Percentiles rank a stretch among this genome's conserved stretches.
Conservation (phyloP, 2,113 vertebrate genomes). For the Paratilapia polleni region DNA sequence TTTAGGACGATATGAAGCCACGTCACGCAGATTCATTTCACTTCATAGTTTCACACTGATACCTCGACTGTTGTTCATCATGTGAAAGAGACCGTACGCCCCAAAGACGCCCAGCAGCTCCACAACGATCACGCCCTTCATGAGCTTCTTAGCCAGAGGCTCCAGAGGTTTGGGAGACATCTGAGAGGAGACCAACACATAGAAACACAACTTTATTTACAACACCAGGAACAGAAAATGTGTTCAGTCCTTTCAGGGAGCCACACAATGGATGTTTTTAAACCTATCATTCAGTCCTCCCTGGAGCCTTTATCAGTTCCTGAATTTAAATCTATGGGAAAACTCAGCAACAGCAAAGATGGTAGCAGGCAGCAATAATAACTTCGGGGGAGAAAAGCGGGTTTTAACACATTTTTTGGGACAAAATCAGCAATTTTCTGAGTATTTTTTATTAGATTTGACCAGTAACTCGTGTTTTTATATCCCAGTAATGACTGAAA, state of each 20-base stretch:
- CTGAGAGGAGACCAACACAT: constrained; percentile 12
- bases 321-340: too few species aligned
- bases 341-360: too few species aligned
- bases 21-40: neutral
- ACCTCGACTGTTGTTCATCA: constrained; percentile 81
- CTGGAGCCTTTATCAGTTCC: too few species aligned
- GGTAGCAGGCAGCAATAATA: too few species aligned
- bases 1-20: neutral
- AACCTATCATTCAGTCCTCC: too few species aligned
- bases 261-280: too few species aligned
- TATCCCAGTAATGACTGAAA: too few species aligned
- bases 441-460: too few species aligned
- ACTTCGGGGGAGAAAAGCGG: too few species aligned
- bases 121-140: constrained; percentile 74
- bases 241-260: neutral
- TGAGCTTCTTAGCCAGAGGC: constrained; percentile 57
- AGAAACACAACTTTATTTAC: neutral
- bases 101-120: constrained; percentile 79
- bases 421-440: too few species aligned
- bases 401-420: too few species aligned
- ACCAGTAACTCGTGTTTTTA: too few species aligned
- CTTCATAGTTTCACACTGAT: neutral
- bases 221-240: neutral
- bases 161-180: constrained; percentile 63
- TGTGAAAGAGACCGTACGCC: constrained; percentile 72